phyloP scores from a whole-genome alignment of 2,797 vertebrate species.

The Cercopithecus petaurista region DNA sequence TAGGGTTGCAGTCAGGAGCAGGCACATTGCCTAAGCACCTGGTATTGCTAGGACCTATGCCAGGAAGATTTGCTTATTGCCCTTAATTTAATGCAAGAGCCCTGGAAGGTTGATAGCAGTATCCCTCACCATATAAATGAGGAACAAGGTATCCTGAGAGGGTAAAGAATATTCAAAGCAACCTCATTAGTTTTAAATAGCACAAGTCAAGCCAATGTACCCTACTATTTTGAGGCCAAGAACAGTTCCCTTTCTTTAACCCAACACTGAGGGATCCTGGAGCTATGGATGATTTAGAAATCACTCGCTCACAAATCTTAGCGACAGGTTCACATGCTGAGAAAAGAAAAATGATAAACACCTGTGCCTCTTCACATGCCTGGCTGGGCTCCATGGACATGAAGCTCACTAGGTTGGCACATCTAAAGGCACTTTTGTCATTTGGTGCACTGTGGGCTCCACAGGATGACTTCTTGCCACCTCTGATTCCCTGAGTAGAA shows the following conservation, averaged over 20 bases:
- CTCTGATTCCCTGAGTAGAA: background rate
- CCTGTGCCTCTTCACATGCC: background rate
- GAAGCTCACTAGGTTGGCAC: too few species aligned
- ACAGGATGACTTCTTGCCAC: background rate
- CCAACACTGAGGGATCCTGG: background rate
- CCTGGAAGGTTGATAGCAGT: background rate
- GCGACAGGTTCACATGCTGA: background rate
- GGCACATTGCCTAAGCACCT: too few species aligned
- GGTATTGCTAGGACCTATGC: rapidly evolving
- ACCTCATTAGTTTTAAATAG: background rate
- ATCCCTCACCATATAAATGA: background rate
- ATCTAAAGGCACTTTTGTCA: background rate
- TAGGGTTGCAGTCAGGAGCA: background rate
- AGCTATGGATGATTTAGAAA: background rate
- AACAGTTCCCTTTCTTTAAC: background rate
- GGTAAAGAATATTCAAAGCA: background rate
- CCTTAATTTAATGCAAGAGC: background rate
- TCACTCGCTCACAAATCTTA: background rate
- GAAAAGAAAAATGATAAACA: background rate
- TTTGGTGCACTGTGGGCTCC: rapidly evolving
- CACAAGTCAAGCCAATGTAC: background rate
- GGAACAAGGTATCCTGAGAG: background rate
- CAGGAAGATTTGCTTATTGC: background rate
- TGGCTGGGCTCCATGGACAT: background rate
- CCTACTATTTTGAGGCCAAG: background rate